Evolutionary conservation across 2,797 vertebrate species (phyloP).

Genomic region (Hyperoplus immaculatus): DNA sequence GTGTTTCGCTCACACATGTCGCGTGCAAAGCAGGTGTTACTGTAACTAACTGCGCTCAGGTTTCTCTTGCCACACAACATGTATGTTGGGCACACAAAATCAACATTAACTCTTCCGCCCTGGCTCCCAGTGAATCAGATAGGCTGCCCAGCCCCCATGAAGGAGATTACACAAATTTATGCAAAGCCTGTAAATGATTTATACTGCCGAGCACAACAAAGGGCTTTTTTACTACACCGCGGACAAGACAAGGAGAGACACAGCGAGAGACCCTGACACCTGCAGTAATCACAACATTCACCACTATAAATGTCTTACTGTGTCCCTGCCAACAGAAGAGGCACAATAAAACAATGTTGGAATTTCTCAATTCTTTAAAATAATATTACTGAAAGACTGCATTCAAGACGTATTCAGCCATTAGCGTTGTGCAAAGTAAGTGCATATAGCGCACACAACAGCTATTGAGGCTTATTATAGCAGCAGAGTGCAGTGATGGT

Average conservation of each 20-base stretch:
- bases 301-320: constrained; percentile 24
- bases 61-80: constrained; percentile 31
- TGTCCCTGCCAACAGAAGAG: constrained; percentile 9
- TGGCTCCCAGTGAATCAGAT: constrained; percentile 72
- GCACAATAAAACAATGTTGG: constrained; percentile 36
- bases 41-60: constrained; percentile 50
- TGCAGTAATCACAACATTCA: constrained; percentile 51
- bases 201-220: constrained; percentile 83
- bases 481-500: constrained; percentile 37
- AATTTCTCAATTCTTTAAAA: constrained; percentile 23
- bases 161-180: constrained; percentile 86
- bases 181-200: constrained; percentile 86
- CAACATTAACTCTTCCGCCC: constrained; percentile 50
- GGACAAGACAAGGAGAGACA: constrained; percentile 54
- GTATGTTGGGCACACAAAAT: constrained; percentile 34
- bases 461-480: constrained; percentile 42
- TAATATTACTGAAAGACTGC: constrained; percentile 27
- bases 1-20: constrained; percentile 44
- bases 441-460: constrained; percentile 32
- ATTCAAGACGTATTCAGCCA: constrained; percentile 31
- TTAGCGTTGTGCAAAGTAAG: constrained; percentile 35
- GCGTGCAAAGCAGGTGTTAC: constrained; percentile 9
- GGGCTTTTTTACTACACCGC: constrained; percentile 69
- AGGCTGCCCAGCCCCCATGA: constrained; percentile 72
- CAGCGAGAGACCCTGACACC: constrained; percentile 52